phyloP scores from a whole-genome alignment of 2,797 vertebrate species.

The Thunnus albacares region DNA sequence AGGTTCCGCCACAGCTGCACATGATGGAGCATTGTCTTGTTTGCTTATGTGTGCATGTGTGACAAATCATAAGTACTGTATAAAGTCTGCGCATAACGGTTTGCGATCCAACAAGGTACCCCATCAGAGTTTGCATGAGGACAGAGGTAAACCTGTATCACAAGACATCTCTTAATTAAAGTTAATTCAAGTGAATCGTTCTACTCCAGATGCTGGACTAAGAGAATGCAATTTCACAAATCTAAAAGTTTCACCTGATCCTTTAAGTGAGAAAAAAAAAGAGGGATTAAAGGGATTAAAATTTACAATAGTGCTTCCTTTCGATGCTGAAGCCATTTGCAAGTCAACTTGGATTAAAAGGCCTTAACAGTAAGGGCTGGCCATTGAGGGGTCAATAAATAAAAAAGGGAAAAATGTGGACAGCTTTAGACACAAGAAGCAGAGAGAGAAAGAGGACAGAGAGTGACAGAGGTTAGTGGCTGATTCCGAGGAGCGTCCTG shows the following conservation, averaged over 20 bases:
- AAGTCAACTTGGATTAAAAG: constrained; percentile 50
- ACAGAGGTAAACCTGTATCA: not conserved
- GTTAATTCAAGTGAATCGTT: not conserved
- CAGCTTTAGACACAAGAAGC: constrained; percentile 41
- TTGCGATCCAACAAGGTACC: constrained; percentile 2
- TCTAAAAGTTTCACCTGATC: constrained; percentile 7
- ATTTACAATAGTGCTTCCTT: constrained; percentile 32
- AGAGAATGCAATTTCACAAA: not conserved
- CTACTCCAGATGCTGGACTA: constrained; percentile 7
- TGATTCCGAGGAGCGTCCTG: constrained; percentile 65
- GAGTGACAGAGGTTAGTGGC: constrained; percentile 68
- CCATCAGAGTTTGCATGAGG: not conserved
- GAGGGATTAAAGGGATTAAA: not conserved
- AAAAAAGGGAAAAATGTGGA: constrained; percentile 43
- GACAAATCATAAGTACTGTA: constrained; percentile 5
- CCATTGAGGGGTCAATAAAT: constrained; percentile 44
- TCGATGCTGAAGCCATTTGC: constrained; percentile 44
- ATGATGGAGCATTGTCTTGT: constrained; percentile 29
- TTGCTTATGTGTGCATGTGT: constrained; percentile 13
- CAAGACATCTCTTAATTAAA: not conserved
- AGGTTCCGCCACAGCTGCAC: constrained; percentile 63
- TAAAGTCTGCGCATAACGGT: not conserved
- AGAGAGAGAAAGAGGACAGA: constrained; percentile 4
- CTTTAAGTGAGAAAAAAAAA: not conserved
- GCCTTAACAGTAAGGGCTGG: constrained; percentile 15